Evolutionary conservation across 2,113 vertebrate genomes (phyloP).

Genomic region (Thoracochromis brauschi): DNA sequence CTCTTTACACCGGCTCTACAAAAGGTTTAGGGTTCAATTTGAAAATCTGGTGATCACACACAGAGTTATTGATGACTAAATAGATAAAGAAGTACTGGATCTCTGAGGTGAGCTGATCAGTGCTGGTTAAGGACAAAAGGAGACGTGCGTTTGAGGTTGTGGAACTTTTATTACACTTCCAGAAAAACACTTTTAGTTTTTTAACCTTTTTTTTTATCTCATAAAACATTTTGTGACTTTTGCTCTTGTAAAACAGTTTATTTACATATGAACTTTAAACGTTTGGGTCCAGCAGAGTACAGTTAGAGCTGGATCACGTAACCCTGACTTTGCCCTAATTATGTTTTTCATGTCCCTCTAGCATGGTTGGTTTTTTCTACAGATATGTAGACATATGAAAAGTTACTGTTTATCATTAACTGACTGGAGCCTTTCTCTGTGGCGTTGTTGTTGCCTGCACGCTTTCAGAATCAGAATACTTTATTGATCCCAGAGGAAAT

Average conservation of each 20-base stretch:
- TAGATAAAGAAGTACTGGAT: too few species aligned
- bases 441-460: background rate
- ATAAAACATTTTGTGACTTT: background rate
- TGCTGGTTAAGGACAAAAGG: background rate
- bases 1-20: fast-evolving
- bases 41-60: background rate
- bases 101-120: background rate
- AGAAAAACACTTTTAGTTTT: background rate
- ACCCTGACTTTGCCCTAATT: background rate
- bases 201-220: background rate
- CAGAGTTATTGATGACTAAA: background rate
- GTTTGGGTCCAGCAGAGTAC: background rate
- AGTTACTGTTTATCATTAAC: background rate
- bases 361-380: fast-evolving
- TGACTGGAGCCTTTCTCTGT: background rate
- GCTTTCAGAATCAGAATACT: fast-evolving
- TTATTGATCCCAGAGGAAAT: background rate
- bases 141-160: background rate
- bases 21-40: fast-evolving
- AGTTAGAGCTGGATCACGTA: background rate
- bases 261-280: background rate
- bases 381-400: background rate
- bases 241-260: background rate
- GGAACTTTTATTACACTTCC: background rate
- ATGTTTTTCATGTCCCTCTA: background rate